Base-by-base conservation (phyloP, 2,113 vertebrate species). In the Oryzias celebensis region DNA sequence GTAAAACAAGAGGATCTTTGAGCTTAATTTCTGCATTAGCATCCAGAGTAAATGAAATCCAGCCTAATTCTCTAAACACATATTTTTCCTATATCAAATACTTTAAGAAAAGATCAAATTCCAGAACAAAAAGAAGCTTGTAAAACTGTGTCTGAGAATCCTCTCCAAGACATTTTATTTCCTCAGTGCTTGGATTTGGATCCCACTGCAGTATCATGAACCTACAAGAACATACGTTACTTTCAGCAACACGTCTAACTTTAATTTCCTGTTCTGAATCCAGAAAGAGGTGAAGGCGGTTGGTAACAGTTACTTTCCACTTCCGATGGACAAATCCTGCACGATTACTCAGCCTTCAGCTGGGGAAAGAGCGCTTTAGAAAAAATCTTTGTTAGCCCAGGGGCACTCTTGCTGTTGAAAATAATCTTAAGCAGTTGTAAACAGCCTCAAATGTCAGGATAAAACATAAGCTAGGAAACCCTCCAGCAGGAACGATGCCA, bases 391-490 rank as follows among this genome's bases (percentile, higher is more conserved):
- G 6, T 23, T 12, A 46, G 6, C 3, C 47, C 24, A 28, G 7
- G 15, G 48, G 62, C 49, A 62, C 52, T 66, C 47, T 0, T 0
- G 61, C 18, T n/a, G 17, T 48, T 58, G 23, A n/a, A 52, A 42
- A 65, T 48, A 20, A 13, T 20, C 18, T n/a, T 8, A 48, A 18
- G 46, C 8, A 18, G 17, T 7, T 48, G n/a, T 48, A 48, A 48
- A 20, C 20, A 48, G 47, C 2, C 47, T 48, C n/a, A 18, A 48
- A 48, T 8, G 12, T 18, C 17, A 6, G 16, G 47, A 18, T 20
- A 18, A 3, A 18, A 47, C 6, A 14, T 3, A 16, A 45, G 45
- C 17, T 16, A 47, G 14, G 4, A 47, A n/a, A 47, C 16, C 45
- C 16, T 47, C 45, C 45, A 47, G 45, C 15, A 28, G 45, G 8